A percentile compares a stretch with the other conserved stretches of the same genome.
Evolutionary conservation across 2,888 invertebrate species (phyloP).

Genomic region (Drosophila colorata): DNA sequence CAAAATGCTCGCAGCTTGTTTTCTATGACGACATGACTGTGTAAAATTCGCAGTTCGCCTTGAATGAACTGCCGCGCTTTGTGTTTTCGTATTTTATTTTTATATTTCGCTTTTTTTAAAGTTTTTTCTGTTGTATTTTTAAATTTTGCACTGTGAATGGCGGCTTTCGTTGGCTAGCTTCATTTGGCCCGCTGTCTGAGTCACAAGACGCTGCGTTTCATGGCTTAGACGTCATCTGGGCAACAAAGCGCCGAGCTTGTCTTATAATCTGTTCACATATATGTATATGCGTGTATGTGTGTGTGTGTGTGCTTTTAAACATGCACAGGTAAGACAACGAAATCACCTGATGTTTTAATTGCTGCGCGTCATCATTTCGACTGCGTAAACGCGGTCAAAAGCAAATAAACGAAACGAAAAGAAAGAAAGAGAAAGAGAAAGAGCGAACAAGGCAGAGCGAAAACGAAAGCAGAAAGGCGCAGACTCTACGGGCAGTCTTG

Average conservation of each 20-base stretch:
- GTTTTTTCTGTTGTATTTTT: not conserved
- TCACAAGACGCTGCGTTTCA: slow-evolving; percentile 38
- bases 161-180: slow-evolving; percentile 21
- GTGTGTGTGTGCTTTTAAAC: slow-evolving; percentile 19
- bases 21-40: slow-evolving; percentile 60
- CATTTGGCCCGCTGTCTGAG: slow-evolving; percentile 37
- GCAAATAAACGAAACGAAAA: not conserved
- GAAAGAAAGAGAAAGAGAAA: not conserved
- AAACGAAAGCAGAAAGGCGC: slow-evolving; percentile 43
- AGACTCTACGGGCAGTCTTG: slow-evolving; percentile 21
- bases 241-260: slow-evolving; percentile 30
- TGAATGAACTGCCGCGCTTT: slow-evolving; percentile 48
- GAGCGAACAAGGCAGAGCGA: slow-evolving; percentile 5
- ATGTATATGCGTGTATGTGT: slow-evolving; percentile 1
- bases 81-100: slow-evolving; percentile 12
- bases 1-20: slow-evolving; percentile 31
- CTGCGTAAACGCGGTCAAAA: slow-evolving; percentile 50
- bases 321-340: slow-evolving; percentile 58
- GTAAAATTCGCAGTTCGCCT: slow-evolving; percentile 50
- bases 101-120: not conserved
- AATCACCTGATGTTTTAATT: slow-evolving; percentile 81
- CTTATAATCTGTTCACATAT: slow-evolving; percentile 17
- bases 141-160: slow-evolving; percentile 51
- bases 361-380: slow-evolving; percentile 72
- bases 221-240: slow-evolving; percentile 67